Conservation (phyloP, 1,140 invertebrate species). For the Odontomachus brunneus region DNA sequence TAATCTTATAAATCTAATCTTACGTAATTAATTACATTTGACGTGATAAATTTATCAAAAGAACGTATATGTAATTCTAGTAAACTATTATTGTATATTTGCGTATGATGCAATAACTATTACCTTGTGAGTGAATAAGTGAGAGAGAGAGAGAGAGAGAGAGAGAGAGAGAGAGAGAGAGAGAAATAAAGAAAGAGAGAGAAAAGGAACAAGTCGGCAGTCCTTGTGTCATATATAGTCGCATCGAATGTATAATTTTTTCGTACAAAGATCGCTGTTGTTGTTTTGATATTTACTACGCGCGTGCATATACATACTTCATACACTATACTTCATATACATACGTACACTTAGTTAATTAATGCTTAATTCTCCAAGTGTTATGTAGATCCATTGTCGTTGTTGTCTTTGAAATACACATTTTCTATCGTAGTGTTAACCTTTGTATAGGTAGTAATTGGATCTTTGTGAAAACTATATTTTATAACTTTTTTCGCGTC, state of each 20-base stretch:
- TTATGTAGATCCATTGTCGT: neutral
- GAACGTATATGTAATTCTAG: neutral
- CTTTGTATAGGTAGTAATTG: too few relatives aligned
- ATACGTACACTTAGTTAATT: neutral
- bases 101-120: neutral
- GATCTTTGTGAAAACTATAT: too few relatives aligned
- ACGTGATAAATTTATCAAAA: constrained; percentile 12
- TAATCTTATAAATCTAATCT: constrained; percentile 19
- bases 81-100: neutral
- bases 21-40: neutral
- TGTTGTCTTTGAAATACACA: neutral
- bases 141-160: too few relatives aligned
- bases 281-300: neutral
- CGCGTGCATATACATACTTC: neutral
- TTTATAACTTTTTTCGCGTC: too few relatives aligned
- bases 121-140: neutral
- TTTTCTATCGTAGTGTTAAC: constrained; percentile 22
- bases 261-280: constrained; percentile 2
- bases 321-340: neutral
- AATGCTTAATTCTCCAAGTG: too few relatives aligned
- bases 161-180: too few relatives aligned
- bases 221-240: neutral
- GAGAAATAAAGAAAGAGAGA: too few relatives aligned
- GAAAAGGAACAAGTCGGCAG: too few relatives aligned
- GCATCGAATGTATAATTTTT: neutral